These are phyloP conservation scores for Vulpes ferrilata DNA, from an alignment of 2,113 vertebrate genomes.

Conservation along the genomic window DNA sequence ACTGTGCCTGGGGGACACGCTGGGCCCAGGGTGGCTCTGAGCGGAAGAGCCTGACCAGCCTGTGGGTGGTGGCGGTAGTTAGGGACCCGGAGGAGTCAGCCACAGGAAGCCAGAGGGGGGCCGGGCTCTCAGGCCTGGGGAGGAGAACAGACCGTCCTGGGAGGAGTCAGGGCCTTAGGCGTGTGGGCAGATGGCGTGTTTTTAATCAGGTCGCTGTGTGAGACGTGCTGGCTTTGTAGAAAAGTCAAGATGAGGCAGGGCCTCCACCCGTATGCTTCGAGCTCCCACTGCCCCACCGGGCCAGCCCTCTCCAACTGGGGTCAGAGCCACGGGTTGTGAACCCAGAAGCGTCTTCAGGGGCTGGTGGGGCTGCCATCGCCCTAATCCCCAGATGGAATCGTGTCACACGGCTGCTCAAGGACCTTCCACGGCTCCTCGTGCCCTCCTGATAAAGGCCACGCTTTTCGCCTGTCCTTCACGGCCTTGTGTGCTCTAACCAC, in stretches of 20 bases:
- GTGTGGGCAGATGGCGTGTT: not conserved
- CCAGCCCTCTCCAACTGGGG: not conserved
- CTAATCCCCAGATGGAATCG: not conserved
- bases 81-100: no score
- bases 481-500: not conserved
- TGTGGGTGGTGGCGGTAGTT: not conserved
- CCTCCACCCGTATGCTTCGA: not conserved
- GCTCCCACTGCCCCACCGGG: not conserved
- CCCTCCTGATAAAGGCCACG: not conserved
- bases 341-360: not conserved
- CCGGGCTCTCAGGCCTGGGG: not conserved
- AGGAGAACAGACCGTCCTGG: accelerated
- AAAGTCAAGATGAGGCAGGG: not conserved
- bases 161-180: no score
- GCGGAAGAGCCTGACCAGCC: accelerated
- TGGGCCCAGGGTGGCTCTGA: not conserved
- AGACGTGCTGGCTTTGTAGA: not conserved
- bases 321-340: not conserved
- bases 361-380: not conserved
- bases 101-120: accelerated
- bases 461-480: not conserved
- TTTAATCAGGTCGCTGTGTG: not conserved
- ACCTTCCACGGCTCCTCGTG: not conserved
- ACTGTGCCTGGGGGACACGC: not conserved
- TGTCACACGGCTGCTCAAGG: not conserved